phyloP scores from a whole-genome alignment of 92 coral and sea anemone genomes.

The Pocillopora meandrina region DNA sequence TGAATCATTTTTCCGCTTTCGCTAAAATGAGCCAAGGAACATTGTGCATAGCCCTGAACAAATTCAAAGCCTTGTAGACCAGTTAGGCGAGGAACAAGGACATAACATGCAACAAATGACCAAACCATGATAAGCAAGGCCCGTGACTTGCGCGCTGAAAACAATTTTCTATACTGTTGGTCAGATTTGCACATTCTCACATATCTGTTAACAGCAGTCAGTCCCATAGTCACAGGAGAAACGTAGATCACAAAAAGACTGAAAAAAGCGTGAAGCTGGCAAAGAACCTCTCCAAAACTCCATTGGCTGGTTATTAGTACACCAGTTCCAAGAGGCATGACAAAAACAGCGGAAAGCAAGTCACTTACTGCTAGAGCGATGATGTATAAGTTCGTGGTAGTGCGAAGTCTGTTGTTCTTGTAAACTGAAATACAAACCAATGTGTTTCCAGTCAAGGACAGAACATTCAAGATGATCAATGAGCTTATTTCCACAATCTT shows the following conservation, averaged over 20 bases:
- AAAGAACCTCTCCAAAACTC: slow-evolving; percentile 48
- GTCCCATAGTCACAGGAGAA: slow-evolving; percentile 45
- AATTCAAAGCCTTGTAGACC: slow-evolving; percentile 57
- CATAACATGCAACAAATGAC: slow-evolving; percentile 40
- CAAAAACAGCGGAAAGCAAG: slow-evolving; percentile 47
- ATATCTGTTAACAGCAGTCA: slow-evolving; percentile 44
- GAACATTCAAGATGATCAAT: slow-evolving; percentile 25
- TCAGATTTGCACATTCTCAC: slow-evolving; percentile 46
- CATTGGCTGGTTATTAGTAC: slow-evolving; percentile 48
- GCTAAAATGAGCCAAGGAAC: slow-evolving; percentile 47
- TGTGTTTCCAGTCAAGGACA: slow-evolving; percentile 51
- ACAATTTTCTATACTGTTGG: slow-evolving; percentile 30
- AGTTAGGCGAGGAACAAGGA: slow-evolving; percentile 24
- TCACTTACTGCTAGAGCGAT: slow-evolving; percentile 55
- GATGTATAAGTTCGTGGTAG: slow-evolving; percentile 58
- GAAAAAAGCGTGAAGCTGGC: slow-evolving; percentile 54
- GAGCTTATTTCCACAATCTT: slow-evolving; percentile 32
- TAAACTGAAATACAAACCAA: slow-evolving; percentile 60
- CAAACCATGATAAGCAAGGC: slow-evolving; percentile 34
- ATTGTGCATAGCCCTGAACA: slow-evolving; percentile 55
- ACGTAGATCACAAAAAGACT: slow-evolving; percentile 47
- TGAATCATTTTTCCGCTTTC: slow-evolving; percentile 43
- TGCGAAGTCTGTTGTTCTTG: slow-evolving; percentile 48
- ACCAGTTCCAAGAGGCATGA: slow-evolving; percentile 59
- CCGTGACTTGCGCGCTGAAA: slow-evolving; percentile 42